Evolutionary conservation across 2,113 vertebrate genomes (phyloP), one percentile per base, ranked within the genome.

Genomic region (Heterotilapia buettikoferi): DNA sequence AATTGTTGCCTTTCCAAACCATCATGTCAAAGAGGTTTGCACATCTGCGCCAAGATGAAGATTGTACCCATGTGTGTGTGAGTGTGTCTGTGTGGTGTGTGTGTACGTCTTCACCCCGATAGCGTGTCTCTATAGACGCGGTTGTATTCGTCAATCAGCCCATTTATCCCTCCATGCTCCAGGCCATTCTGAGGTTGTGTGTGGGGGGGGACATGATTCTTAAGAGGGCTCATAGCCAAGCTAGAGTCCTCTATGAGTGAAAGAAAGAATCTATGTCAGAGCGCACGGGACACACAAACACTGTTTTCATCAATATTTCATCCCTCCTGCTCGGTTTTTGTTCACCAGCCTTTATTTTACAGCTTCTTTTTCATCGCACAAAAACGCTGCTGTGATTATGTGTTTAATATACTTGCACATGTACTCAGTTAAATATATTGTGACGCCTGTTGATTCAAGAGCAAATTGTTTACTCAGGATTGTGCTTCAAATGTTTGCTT

Each of bases 131-230:
- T 47, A 54, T 31, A 21, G 73, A 85, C 63, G 16, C 47, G 29
- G 63, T 31, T 13, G 2, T 56, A 29, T 21, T 87, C 5, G 5
- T 87, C 85, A 94, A 90, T 91, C 66, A 43, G 56, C 29, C 54
- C 50, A 88, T 93, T 94, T 83, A 86, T 93, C 56, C n/a, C 7
- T 26, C 79, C 82, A 56, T 1, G 61, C 91, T 68, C 7, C 36
- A 7, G 85, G 91, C 71, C 33, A 43, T 88, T 87, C 36, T 76
- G 50, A 18, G 33, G 33, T 6, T 2, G 18, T 66, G 59, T 33
- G 8, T 18, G 59, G 3, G 31, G 66, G 56, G 36, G 56, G 88
- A 5, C 90, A 88, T 91, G 89, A 88, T 83, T 78, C 14, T 86
- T 18, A 3, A 57, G 66, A 87, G 66, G n/a, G 57, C 54, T 81